Evolutionary conservation across 2,797 vertebrate species (phyloP), one percentile per base, ranked within the genome.

Genomic region (Bradypodion pumilum): DNA sequence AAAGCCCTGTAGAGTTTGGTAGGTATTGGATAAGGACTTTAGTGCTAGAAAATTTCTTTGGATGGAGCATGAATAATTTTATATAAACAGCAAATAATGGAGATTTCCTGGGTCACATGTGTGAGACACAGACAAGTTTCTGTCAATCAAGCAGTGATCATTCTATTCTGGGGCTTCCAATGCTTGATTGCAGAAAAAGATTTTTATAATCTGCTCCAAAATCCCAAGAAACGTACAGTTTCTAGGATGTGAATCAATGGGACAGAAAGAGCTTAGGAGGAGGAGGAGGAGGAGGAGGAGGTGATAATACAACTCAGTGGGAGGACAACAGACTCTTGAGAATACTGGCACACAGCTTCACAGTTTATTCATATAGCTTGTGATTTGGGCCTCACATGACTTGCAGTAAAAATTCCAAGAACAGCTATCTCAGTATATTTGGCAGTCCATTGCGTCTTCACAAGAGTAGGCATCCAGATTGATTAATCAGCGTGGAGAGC

Each of bases 381-480:
- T 78, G 59, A 85, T 74, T 75, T 78, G 52, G 49, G 32, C 12
- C 19, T 85, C 60, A 65, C 69, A 80, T 80, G 69, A 65, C 49
- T 79, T 79, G 16, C 59, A 63, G 42, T 32, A 74, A 74, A 44
- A 79, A 74, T 80, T 44, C 79, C 29, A n/a, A 79, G 77, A 74
- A n/a, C 81, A 82, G 69, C 46, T 4, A 78, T n/a, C 59, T 74
- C 32, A 69, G 21, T 52, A 37, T 56, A 66, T 80, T 56, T 74
- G 77, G 44, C 60, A 73, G 35, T n/a, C 46, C 59, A 32, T 35
- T 42, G 44, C 42, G 56, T 65, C 69, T 74, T 59, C 44, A 80
- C 63, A 80, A 74, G n/a, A 68, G 37, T 52, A 32, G 60, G 40
- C 5, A 2, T 80, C 42, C 46, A 66, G 60, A 74, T 60, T 35